A percentile compares a stretch with the other conserved stretches of the same genome.
Conservation (phyloP, 1,140 invertebrate species). For the Camponotus vicinus region DNA sequence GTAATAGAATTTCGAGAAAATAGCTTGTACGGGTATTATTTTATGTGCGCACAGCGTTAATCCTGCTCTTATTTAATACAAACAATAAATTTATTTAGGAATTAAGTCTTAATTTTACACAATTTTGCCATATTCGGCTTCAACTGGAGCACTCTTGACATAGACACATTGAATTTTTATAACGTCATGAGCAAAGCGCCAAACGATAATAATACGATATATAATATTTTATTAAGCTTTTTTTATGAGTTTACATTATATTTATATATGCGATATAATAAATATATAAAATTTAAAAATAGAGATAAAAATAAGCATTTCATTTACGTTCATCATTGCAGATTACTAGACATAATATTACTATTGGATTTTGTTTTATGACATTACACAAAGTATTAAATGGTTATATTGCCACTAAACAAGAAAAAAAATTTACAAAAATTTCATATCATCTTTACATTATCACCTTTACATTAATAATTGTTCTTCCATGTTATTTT, state of each 20-base stretch:
- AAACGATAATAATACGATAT: too few species aligned
- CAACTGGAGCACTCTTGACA: too few species aligned
- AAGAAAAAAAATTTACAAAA: background rate
- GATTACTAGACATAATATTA: constrained; percentile 3
- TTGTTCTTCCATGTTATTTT: background rate
- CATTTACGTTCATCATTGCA: background rate
- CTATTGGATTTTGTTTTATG: constrained; percentile 22
- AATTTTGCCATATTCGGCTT: too few species aligned
- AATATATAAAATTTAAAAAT: background rate
- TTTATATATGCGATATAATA: background rate
- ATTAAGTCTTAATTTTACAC: too few species aligned
- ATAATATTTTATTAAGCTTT: background rate
- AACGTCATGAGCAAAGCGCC: too few species aligned
- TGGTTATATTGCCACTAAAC: background rate
- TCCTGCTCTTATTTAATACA: background rate
- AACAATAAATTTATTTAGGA: background rate
- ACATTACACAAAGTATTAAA: background rate
- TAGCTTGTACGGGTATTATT: too few species aligned
- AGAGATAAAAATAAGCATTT: background rate
- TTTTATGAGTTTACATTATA: background rate
- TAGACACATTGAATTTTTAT: too few species aligned
- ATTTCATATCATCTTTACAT: background rate
- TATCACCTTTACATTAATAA: background rate
- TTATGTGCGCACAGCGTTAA: too few species aligned
- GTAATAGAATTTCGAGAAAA: too few species aligned